Evolutionary conservation across 2,797 vertebrate species (phyloP), one percentile per base, ranked within the genome.

Genomic region (Bufotes viridis): DNA sequence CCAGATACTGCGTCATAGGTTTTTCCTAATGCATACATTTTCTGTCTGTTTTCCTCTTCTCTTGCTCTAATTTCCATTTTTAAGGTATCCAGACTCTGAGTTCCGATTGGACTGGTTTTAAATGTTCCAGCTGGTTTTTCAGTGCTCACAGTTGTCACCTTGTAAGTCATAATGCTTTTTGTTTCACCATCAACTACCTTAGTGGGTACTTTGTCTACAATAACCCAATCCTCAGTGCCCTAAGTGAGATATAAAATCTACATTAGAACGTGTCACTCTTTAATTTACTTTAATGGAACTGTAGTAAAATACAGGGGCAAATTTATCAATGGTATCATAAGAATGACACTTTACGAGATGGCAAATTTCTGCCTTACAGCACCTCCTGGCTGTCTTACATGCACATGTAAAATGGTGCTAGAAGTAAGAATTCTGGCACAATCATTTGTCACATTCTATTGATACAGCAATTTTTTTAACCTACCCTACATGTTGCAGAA

Each of bases 191-290:
- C 94, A 95, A 95, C 93, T 92, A 97, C 92, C 96, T 97, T 95
- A 93, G 95, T 93, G 87, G 96, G 96, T 92, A 97, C 90, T 94
- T 95, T 96, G 92, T 96, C 96, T 96, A 96, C 92, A 96, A 97
- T 96, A 94, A 98, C 96, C 96, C 93, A 95, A 92, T 97, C 96
- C 93, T 96, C 96, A 96, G 95, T 94, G 93, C 96, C 96, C 96
- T 96, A 96, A 96, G 94, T 94, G 93, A 96, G 93, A 97, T 96
- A 96, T 94, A 95, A 97, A 96, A 96, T 92, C 94, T 95, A 95
- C 92, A 95, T 96, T 96, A 97, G 95, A 93, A 93, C 91, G 17
- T 17, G 42, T 75, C 58, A 49, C 57, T 65, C 72, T 74, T 74
- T 51, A 18, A 63, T 81, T 91, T 76, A 82, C 86, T 80, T 90